Base-by-base conservation (phyloP, 2,797 vertebrate genomes). In the Crocidura indochinensis region DNA sequence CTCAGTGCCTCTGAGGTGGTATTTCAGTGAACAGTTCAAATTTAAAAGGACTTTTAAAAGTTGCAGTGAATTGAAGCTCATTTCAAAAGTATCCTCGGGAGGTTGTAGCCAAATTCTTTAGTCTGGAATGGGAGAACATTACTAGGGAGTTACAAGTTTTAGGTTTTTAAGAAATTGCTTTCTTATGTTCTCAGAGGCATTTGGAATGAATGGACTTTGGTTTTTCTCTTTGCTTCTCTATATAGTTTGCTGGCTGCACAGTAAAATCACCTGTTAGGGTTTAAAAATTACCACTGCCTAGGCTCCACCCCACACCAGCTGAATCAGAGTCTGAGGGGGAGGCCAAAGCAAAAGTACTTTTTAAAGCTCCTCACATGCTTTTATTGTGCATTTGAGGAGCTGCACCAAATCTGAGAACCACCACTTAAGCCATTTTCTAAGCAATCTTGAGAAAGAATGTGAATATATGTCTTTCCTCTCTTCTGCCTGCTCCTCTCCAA, bases 1-100 rank as follows among this genome's bases (percentile, higher is more conserved):
- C 95, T 96, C 94, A 94, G 67, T 94, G 88, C 93, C 81, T 90
- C 67, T 86, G 80, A 83, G 62, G 83, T 92, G 84, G 64, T 88
- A 74, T 91, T 92, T 92, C 49, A 87, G 22, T 88, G 79, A 86
- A 92, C 89, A 69, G 71, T 47, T 79, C 56, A 91, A 93, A 94
- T 79, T 77, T 53, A 90, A 85, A 80, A 76, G 56, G 19, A 60
- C 56, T 20, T 78, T 67, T 67, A 92, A 94, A 56, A 49, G 4
- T 68, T 75, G 78, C 20, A 95, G 88, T 88, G 26, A 69, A 69
- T 31, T 78, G 47, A 91, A 93, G 56, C 29, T 68, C n/a, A 77
- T 89, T 90, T 94, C 10, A 81, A 27, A 27, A 64, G 47, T 88
- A 27, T 65, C 65, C 56, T 68, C 20, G 46, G 62, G 44, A 71